Evolutionary conservation across 2,113 vertebrate species (phyloP).

Genomic region (Datnioides undecimradiatus): DNA sequence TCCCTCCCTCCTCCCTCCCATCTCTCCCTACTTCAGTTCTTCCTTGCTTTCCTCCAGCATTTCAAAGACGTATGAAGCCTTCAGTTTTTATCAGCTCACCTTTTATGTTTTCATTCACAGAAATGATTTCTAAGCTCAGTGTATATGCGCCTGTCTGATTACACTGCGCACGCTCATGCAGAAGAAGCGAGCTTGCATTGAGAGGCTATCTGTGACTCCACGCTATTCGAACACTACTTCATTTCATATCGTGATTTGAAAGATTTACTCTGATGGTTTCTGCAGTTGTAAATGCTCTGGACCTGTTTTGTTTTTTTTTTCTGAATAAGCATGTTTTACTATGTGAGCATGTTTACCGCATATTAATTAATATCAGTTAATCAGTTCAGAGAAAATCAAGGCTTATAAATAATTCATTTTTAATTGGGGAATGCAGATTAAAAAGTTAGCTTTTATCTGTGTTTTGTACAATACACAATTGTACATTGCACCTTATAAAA

Average conservation of each 20-base stretch:
- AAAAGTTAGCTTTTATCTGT: background rate
- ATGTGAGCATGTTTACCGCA: background rate
- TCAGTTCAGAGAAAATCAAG: background rate
- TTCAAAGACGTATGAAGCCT: conserved; percentile 53
- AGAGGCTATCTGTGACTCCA: conserved; percentile 40
- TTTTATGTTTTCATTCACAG: conserved; percentile 53
- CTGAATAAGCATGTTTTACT: background rate
- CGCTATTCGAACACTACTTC: background rate
- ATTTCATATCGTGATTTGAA: conserved; percentile 47
- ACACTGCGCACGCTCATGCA: conserved; percentile 10
- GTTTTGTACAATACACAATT: background rate
- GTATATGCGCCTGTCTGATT: background rate
- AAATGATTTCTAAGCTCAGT: conserved; percentile 57
- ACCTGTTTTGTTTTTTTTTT: conserved; percentile 4
- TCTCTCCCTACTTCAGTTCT: background rate
- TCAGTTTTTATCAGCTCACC: conserved; percentile 63
- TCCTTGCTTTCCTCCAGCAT: conserved; percentile 16
- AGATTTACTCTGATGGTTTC: conserved; percentile 52
- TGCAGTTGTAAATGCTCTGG: conserved; percentile 32
- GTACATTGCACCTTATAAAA: no score
- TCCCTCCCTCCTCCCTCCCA: background rate
- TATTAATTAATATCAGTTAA: no score
- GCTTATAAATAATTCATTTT: background rate
- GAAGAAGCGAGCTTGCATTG: conserved; percentile 26
- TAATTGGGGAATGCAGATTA: no score